Conservation (phyloP, 2,888 invertebrate species). For the Cephus spinipes region DNA sequence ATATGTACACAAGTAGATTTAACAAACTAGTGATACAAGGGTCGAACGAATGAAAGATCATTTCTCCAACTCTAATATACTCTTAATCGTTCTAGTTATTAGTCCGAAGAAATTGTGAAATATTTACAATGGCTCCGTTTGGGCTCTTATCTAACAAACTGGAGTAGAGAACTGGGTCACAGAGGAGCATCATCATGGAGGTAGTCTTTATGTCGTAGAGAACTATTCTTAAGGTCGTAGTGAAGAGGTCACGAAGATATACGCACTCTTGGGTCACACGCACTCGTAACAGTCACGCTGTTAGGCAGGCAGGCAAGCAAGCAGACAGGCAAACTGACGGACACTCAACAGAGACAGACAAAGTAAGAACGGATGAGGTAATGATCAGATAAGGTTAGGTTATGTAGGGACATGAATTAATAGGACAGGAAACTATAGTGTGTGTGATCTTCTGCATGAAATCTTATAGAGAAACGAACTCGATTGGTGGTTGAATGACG, state of each 20-base stretch:
- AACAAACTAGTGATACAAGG: constrained; percentile 64
- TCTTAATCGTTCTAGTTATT: constrained; percentile 29
- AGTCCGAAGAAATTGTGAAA: constrained; percentile 42
- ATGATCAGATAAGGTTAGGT: neutral
- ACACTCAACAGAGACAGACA: constrained; percentile 13
- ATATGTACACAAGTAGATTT: constrained; percentile 64
- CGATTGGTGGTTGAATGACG: constrained; percentile 70
- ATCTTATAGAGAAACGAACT: constrained; percentile 70
- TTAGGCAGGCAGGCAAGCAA: constrained; percentile 36
- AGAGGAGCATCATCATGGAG: neutral
- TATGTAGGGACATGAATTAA: neutral
- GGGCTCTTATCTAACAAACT: neutral
- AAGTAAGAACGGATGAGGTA: neutral
- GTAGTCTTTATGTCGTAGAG: neutral
- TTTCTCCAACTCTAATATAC: constrained; percentile 28
- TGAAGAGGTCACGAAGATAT: neutral
- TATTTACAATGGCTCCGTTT: constrained; percentile 43
- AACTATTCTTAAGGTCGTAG: neutral
- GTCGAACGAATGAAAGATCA: constrained; percentile 44
- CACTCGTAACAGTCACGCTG: constrained; percentile 24
- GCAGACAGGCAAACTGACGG: constrained; percentile 44
- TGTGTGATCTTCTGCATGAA: neutral
- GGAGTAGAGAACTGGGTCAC: neutral
- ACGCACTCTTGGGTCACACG: constrained; percentile 18
- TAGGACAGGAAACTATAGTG: neutral